A percentile compares a stretch with the other conserved stretches of the same genome.
phyloP scores from a whole-genome alignment of 2,113 vertebrate genomes.

The Scortum barcoo region DNA sequence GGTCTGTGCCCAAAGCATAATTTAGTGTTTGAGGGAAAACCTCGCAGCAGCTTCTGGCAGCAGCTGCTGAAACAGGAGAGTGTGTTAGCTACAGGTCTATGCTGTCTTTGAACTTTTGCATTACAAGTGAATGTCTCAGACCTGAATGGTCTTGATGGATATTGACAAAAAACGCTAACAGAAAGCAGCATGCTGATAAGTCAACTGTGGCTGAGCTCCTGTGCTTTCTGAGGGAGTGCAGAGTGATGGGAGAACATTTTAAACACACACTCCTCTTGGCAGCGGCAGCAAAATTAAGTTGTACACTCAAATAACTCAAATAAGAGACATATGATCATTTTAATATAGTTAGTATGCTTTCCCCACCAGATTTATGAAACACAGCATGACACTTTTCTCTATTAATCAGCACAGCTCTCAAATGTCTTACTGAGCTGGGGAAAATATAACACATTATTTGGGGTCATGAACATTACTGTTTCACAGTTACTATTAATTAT shows the following conservation, averaged over 20 bases:
- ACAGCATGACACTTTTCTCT: background rate
- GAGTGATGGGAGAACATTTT: conserved; percentile 24
- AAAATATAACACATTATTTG: background rate
- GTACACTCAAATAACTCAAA: conserved; percentile 34
- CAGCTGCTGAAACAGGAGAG: conserved; percentile 60
- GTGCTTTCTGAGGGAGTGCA: conserved; percentile 27
- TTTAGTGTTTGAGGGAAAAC: conserved; percentile 65
- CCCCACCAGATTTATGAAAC: conserved; percentile 32
- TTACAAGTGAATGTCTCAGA: conserved; percentile 32
- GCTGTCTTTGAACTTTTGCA: conserved; percentile 47
- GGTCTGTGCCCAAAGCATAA: conserved; percentile 57
- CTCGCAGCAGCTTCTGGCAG: conserved; percentile 53
- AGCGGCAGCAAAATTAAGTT: conserved; percentile 10
- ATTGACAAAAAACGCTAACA: conserved; percentile 50
- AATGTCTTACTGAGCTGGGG: background rate
- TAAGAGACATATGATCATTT: conserved; percentile 26
- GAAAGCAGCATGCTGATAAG: conserved; percentile 48
- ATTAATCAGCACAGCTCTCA: conserved; percentile 15
- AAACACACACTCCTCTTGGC: conserved; percentile 30
- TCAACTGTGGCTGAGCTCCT: conserved; percentile 35
- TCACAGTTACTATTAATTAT: conserved; percentile 6
- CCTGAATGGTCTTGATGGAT: conserved; percentile 40
- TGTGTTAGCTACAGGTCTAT: conserved; percentile 56
- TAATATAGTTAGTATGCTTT: conserved; percentile 1
- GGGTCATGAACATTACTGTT: background rate